Evolutionary conservation across 1,140 invertebrate genomes (phyloP).

Genomic region (Limonius californicus): DNA sequence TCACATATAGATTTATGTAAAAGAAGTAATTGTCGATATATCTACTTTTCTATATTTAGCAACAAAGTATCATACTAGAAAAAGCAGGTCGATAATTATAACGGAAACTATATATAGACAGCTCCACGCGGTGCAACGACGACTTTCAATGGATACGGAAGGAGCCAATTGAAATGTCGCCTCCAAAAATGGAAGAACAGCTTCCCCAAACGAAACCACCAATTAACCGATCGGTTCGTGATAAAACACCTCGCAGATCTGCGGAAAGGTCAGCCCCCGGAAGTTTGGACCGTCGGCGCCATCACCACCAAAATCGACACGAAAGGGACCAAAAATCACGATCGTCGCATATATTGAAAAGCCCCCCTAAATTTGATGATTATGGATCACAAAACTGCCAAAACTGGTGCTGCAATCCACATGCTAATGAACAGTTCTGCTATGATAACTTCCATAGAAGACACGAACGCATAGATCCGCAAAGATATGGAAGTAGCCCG

Average conservation of each 20-base stretch:
- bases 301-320: conserved; percentile 47
- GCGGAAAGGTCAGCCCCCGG: conserved; percentile 46
- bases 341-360: conserved; percentile 51
- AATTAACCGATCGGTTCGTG: conserved; percentile 37
- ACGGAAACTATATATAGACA: conserved; percentile 31
- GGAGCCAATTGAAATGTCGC: conserved; percentile 30
- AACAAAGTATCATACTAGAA: background rate
- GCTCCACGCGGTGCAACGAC: conserved; percentile 54
- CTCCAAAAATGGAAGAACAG: conserved; percentile 38
- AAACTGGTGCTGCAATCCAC: conserved; percentile 48
- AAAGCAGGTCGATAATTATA: background rate
- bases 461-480: conserved; percentile 48
- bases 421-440: conserved; percentile 38
- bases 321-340: conserved; percentile 55
- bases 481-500: conserved; percentile 47
- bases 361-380: conserved; percentile 41
- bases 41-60: background rate
- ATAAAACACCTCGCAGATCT: conserved; percentile 32
- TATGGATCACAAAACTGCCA: conserved; percentile 48
- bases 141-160: conserved; percentile 57
- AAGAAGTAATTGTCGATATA: no score
- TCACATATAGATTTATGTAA: no score
- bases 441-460: conserved; percentile 44
- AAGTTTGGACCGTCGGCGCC: conserved; percentile 52
- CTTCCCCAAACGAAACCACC: conserved; percentile 42